These are phyloP conservation scores for Enteromius thamalakanensis DNA, from an alignment of 2,797 vertebrate genomes.

Conservation along the genomic window DNA sequence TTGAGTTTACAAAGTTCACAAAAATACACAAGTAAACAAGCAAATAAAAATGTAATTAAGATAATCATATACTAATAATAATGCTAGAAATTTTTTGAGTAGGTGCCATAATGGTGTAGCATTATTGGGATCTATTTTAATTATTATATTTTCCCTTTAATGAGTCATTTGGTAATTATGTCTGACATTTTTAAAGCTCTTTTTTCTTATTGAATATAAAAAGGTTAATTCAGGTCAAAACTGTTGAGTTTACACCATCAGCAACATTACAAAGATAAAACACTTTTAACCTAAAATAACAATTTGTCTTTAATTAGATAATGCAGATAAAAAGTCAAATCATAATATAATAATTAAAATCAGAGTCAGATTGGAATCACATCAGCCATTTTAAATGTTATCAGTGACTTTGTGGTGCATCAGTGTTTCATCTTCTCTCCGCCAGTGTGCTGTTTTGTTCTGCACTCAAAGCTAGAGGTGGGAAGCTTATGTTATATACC, in stretches of 20 bases:
- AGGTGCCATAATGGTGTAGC: not conserved
- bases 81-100: not conserved
- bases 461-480: not conserved
- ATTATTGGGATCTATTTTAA: not conserved
- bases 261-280: not conserved
- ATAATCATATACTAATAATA: not conserved
- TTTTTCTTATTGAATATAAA: not conserved
- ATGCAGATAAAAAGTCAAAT: not conserved
- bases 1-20: not conserved
- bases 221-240: not conserved
- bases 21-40: not conserved
- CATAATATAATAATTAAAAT: not conserved
- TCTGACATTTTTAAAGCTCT: not conserved
- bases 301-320: not conserved
- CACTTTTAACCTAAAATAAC: not conserved
- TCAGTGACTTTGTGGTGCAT: not conserved
- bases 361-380: constrained; percentile 1
- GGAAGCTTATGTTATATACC: not conserved
- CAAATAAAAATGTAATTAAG: not conserved
- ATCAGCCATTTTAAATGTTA: constrained; percentile 19
- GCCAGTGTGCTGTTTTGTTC: not conserved
- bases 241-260: not conserved
- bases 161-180: not conserved
- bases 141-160: not conserved
- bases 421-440: not conserved